Percentiles rank a stretch among this genome's conserved stretches.
These are phyloP conservation scores for Epirrita christyi DNA, from an alignment of 2,888 invertebrate species.

Conservation along the genomic window DNA sequence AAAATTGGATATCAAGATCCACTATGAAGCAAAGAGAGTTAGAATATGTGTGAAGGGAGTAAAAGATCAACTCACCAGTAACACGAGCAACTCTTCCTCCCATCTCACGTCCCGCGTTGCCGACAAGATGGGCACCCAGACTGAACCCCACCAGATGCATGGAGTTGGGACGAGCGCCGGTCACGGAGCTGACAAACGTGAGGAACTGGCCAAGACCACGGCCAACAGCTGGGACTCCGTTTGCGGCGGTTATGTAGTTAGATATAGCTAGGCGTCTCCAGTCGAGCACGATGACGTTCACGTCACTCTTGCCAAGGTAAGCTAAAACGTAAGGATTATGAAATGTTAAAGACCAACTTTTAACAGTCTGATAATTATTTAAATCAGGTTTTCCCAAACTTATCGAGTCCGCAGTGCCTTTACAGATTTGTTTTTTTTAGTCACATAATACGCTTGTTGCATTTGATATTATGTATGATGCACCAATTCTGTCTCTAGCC, in stretches of 20 bases:
- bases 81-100: conserved; percentile 53
- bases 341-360: no score
- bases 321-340: conserved; percentile 36
- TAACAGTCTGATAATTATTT: no score
- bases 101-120: conserved; percentile 53
- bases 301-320: conserved; percentile 45
- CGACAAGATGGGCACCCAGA: conserved; percentile 62
- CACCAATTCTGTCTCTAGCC: no score
- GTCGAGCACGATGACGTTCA: conserved; percentile 59
- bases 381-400: no score
- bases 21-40: neutral
- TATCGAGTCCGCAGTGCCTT: no score
- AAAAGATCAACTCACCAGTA: conserved; percentile 48
- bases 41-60: neutral
- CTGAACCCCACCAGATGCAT: conserved; percentile 63
- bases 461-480: no score
- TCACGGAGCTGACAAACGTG: conserved; percentile 43
- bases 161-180: conserved; percentile 43
- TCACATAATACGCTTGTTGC: no score
- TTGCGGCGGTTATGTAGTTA: conserved; percentile 53
- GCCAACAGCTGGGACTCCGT: conserved; percentile 56
- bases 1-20: no score
- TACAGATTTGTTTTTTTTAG: no score
- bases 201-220: conserved; percentile 57
- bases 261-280: conserved; percentile 54